A percentile compares a stretch with the other conserved stretches of the same genome.
These are phyloP conservation scores for Meloidogyne hapla DNA, from an alignment of 1,140 invertebrate genomes.

Conservation along the genomic window DNA sequence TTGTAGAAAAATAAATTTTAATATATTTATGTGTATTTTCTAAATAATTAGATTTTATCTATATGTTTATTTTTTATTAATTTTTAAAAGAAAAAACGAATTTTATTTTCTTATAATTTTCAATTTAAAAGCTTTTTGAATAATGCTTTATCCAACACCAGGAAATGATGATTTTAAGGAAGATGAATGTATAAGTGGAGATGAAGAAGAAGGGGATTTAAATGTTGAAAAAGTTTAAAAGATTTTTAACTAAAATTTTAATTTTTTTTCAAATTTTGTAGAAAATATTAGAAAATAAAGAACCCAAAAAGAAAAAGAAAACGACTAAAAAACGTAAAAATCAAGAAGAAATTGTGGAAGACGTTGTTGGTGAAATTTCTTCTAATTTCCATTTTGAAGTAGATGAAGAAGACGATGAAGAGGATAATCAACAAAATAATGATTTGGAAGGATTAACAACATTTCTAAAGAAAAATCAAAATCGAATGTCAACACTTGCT, in stretches of 20 bases:
- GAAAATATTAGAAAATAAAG: background rate
- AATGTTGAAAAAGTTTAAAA: background rate
- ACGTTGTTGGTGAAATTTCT: constrained; percentile 2
- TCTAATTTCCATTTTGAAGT: constrained; percentile 15
- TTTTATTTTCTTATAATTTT: background rate
- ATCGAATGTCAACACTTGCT: background rate
- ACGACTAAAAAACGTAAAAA: background rate
- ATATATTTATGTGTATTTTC: constrained; percentile 3
- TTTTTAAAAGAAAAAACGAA: background rate
- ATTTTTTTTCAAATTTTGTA: background rate
- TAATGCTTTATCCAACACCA: constrained; percentile 18
- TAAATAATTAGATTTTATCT: no score
- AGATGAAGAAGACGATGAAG: background rate
- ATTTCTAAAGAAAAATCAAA: constrained; percentile 20
- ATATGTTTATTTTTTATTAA: no score
- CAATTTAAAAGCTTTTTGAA: background rate
- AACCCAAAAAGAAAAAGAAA: constrained; percentile 4
- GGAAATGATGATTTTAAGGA: constrained; percentile 13
- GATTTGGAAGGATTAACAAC: constrained; percentile 14
- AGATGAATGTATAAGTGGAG: constrained; percentile 9
- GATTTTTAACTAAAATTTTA: background rate
- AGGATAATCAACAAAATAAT: background rate
- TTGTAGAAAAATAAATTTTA: background rate
- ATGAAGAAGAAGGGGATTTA: background rate
- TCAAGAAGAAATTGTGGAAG: background rate